Evolutionary conservation across 2,797 vertebrate species (phyloP).

Genomic region (Labeo calbasu): DNA sequence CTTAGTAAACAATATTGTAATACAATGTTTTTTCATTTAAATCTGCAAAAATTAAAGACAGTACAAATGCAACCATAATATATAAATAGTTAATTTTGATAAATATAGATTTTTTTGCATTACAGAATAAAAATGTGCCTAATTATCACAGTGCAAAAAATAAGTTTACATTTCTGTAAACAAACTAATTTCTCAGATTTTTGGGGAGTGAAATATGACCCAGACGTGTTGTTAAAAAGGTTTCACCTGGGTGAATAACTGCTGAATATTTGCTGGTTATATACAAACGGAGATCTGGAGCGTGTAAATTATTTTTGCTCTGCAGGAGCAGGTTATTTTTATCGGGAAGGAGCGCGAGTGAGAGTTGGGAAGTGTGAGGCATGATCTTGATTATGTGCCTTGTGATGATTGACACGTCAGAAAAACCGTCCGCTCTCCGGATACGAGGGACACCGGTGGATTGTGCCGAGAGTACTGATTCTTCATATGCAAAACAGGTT

Average conservation of each 20-base stretch:
- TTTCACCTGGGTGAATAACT: conserved; percentile 29
- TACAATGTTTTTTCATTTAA: neutral
- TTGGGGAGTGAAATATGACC: conserved; percentile 14
- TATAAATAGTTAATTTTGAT: neutral
- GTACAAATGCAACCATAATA: neutral
- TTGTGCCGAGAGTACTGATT: conserved; percentile 29
- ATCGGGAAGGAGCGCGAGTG: conserved; percentile 31
- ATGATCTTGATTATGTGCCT: conserved; percentile 61
- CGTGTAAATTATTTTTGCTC: conserved; percentile 7
- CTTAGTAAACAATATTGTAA: neutral
- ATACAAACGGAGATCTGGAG: conserved; percentile 38
- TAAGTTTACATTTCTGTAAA: neutral
- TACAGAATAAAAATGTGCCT: neutral
- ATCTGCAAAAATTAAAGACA: neutral
- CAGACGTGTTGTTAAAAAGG: neutral
- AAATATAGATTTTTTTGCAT: neutral
- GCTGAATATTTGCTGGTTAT: conserved; percentile 42
- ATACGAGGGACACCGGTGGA: neutral
- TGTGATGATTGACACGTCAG: conserved; percentile 51
- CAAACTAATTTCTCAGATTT: neutral
- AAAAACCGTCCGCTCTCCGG: conserved; percentile 36
- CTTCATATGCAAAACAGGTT: conserved; percentile 42
- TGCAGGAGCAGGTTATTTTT: conserved; percentile 20
- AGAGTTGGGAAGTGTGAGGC: conserved; percentile 41
- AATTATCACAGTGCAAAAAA: neutral